Conservation (phyloP, 2,113 vertebrate species). For the Hystrix cristata region DNA sequence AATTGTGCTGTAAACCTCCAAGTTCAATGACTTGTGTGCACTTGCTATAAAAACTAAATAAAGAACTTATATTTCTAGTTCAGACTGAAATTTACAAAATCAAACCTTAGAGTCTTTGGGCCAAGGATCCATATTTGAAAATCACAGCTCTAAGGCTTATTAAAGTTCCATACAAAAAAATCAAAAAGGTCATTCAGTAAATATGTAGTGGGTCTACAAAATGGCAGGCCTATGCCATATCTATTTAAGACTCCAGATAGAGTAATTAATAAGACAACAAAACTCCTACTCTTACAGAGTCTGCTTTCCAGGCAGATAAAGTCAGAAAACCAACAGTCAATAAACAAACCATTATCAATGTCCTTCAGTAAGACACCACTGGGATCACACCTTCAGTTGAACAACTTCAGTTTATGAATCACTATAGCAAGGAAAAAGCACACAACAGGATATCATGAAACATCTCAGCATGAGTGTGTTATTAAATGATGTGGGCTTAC, state of each 20-base stretch:
- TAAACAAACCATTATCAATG: not conserved
- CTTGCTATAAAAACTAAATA: slow-evolving; percentile 41
- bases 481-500: not conserved
- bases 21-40: not conserved
- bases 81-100: not conserved
- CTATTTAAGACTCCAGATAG: not conserved
- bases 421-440: not conserved
- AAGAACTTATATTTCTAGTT: not conserved
- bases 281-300: not conserved
- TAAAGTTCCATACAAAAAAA: slow-evolving; percentile 8
- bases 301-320: not conserved
- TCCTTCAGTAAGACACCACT: not conserved
- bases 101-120: not conserved
- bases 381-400: not conserved
- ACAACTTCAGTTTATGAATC: not conserved
- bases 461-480: not conserved
- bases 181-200: not conserved
- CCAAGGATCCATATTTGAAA: not conserved
- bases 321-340: not conserved
- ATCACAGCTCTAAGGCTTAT: not conserved
- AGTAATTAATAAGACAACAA: not conserved
- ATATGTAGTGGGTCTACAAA: not conserved
- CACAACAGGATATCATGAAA: not conserved
- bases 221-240: not conserved
- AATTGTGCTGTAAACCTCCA: slow-evolving; percentile 5